Evolutionary conservation across 2,113 vertebrate genomes (phyloP), one percentile per base, ranked within the genome.

Genomic region (Esox niger): DNA sequence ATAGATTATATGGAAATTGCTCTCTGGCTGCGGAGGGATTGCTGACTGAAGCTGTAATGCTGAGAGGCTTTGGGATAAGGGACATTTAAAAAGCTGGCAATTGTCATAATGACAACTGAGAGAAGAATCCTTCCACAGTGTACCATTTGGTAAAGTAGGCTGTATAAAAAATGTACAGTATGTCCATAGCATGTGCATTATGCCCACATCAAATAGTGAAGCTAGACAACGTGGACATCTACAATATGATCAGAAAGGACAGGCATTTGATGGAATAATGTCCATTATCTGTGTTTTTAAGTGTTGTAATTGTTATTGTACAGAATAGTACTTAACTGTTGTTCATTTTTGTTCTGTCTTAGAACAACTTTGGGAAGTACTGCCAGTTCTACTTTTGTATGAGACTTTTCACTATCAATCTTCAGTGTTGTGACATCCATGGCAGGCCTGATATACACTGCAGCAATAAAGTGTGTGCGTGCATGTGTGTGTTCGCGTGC

Each of bases 1-100:
- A 73, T 77, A 79, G 83, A 83, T 87, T 88, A 88, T 87, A 86
- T 84, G 69, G 74, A 84, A 84, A 87, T 86, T 75, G 82, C 78
- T 80, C 55, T 43, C 63, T 17, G 71, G 20, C 63, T 3, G 58
- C 23, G 31, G 63, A 68, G 25, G 75, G 85, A 87, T 78, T 85
- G 83, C 83, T 79, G 78, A 84, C 78, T 83, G 64, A 84, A 82
- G 81, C 76, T 70, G 78, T 79, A 86, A 81, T 76, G 72, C 83
- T 84, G 81, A 79, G 75, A 79, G 77, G 76, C 79, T 77, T 83
- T 43, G 15, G 75, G 76, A 77, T 84, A 80, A 83, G 67, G 71
- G 79, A 84, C 66, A 77, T 77, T 81, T 83, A 82, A 84, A 84
- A 71, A 83, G 77, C 67, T 76, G 70, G 72, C 77, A 84, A 83